Base-by-base conservation (phyloP, 2,888 invertebrate genomes). In the Pediacus dermestoides region DNA sequence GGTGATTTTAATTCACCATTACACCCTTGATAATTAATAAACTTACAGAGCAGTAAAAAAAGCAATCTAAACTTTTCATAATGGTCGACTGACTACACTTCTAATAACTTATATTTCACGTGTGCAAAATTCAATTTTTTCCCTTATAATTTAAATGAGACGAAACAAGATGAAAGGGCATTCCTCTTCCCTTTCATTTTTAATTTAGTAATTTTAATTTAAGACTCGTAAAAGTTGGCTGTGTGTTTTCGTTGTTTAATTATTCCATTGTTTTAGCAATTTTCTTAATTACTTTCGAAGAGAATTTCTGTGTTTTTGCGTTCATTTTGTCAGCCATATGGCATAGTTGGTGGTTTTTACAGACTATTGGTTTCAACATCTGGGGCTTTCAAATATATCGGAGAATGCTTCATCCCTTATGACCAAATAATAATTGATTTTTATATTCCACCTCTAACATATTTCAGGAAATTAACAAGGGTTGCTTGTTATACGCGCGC, bases 251-350 rank as follows among this genome's bases (percentile, higher is more conserved):
- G 41, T 43, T 51, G 47, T 54, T 54, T 58, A 58, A 58, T 60
- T 57, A 57, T 51, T 58, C 50, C 52, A 55, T 56, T 57, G 58
- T 58, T 58, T 53, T 50, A 48, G 53, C 54, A 55, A 56, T 61
- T 61, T 55, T 57, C 57, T 56, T 60, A 61, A 62, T 58, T 58
- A 50, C 49, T 46, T 51, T 42, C 42, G 46, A 50, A 48, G 47
- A 51, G 46, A 50, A 52, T 48, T 55, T 47, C 39, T 27, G 41
- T 42, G 45, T 52, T 53, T 53, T 50, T 54, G 43, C 39, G 26
- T 38, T 30, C 34, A 42, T 48, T 46, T 41, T 30, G 34, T 39
- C 26, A 32, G 45, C 53, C 53, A 57, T 54, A 58, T 55, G 54
- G 54, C 32, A 41, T 49, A 22, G 43, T 33, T 39, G 36, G 35